Evolutionary conservation across 2,797 vertebrate genomes (phyloP), one percentile per base, ranked within the genome.

Genomic region (Cyprinodon diabolis): DNA sequence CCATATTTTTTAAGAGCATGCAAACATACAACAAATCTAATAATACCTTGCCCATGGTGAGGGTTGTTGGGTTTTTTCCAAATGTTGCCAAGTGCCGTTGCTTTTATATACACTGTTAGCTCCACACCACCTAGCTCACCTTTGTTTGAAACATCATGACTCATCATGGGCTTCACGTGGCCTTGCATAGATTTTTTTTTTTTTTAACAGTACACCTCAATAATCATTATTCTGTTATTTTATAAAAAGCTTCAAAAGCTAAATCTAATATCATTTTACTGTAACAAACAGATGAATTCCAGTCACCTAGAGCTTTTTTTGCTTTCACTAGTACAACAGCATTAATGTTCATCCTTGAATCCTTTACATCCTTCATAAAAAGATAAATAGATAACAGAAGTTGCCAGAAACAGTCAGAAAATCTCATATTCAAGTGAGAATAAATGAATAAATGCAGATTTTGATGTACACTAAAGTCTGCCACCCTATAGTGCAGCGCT

Each of bases 41-140:
- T 58, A 56, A 81, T 91, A 93, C 91, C 89, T 81, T 91, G 83
- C 86, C 89, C 92, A 93, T 93, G 85, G 37, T 90, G 85, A 69
- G 6, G 35, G 19, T 80, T 77, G 6, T 43, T 8, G 4, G 40
- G 4, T 60, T 65, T 37, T 47, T 51, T 63, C 69, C 56, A 66
- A 56, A 63, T 30, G 56, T 68, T 79, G 70, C 67, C 72, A 71
- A 75, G 48, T 56, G 4, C 17, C 2, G 8, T 25, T 57, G 72
- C 82, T 82, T 92, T 90, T 91, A 93, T 92, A 91, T 77, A 54
- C 69, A 71, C 45, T 40, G 70, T 57, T 75, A 43, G 66, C 77
- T 23, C 13, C 83, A 69, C 71, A 74, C 54, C 71, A 81, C 84
- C 84, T 91, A 82, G 72, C 75, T 47, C 71, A 82, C 78, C 74